Percentiles rank a stretch among this genome's conserved stretches.
phyloP scores from a whole-genome alignment of 2,797 vertebrate genomes.

The Rhadinocentrus ornatus region DNA sequence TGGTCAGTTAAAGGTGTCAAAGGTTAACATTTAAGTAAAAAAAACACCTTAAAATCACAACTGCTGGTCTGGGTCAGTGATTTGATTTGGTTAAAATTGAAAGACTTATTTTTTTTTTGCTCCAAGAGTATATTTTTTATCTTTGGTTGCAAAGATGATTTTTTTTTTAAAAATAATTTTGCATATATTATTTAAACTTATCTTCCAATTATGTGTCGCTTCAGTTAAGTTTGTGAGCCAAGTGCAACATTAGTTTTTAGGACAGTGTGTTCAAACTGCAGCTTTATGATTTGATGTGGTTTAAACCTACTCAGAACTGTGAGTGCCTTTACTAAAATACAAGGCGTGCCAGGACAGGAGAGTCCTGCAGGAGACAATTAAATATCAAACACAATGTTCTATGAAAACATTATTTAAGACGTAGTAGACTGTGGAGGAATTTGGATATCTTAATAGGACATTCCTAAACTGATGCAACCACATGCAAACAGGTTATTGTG shows the following conservation, averaged over 20 bases:
- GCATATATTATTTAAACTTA: background rate
- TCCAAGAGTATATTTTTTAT: background rate
- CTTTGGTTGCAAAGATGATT: background rate
- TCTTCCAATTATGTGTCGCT: background rate
- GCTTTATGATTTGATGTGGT: constrained; percentile 1
- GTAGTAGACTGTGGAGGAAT: background rate
- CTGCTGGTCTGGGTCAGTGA: background rate
- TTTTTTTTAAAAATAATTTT: background rate
- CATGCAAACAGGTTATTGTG: no score
- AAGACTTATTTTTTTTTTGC: no score
- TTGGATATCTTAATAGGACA: background rate
- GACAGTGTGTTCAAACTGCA: background rate
- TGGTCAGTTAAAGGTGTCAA: background rate
- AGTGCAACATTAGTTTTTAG: background rate
- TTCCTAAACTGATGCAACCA: no score
- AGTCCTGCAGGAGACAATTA: background rate
- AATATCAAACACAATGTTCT: background rate
- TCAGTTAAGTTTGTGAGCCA: background rate
- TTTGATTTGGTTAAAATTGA: background rate
- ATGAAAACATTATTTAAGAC: background rate
- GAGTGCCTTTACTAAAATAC: constrained; percentile 1
- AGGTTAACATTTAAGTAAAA: no score
- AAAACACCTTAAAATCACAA: background rate
- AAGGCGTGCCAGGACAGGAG: background rate
- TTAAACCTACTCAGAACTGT: constrained; percentile 17